Evolutionary conservation across 2,797 vertebrate species (phyloP).

Genomic region (Kryptopterus vitreolus): DNA sequence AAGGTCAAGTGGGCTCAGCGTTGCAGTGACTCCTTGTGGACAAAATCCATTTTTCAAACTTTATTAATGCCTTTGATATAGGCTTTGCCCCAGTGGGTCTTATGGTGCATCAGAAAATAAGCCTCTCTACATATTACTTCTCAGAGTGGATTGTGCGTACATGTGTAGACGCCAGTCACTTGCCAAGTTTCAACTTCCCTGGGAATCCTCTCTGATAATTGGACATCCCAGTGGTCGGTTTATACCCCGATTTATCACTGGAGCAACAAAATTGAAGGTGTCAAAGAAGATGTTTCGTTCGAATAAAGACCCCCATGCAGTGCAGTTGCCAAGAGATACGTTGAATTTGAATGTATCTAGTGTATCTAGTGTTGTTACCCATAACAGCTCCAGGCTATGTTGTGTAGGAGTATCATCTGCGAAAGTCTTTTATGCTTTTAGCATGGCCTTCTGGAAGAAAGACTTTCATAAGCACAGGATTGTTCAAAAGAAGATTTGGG

Average conservation of each 20-base stretch:
- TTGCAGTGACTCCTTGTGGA: neutral
- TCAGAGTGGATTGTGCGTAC: neutral
- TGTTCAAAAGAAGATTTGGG: neutral
- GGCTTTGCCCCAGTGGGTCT: neutral
- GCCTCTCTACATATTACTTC: neutral
- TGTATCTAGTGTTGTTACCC: neutral
- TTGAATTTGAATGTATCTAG: neutral
- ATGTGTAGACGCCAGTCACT: neutral
- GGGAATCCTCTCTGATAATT: neutral
- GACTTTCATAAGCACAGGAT: neutral
- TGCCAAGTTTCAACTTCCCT: neutral
- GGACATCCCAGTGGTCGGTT: neutral
- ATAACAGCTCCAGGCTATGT: neutral
- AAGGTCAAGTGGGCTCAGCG: neutral
- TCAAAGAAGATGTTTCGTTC: neutral
- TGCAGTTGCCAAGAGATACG: neutral
- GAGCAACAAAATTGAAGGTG: neutral
- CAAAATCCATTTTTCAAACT: neutral
- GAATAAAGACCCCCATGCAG: neutral
- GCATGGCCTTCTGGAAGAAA: neutral
- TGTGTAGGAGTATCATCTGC: slow-evolving; percentile 7
- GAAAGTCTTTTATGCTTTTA: neutral
- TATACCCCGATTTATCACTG: neutral
- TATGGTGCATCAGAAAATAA: neutral
- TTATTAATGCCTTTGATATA: neutral